Evolutionary conservation across 1,140 invertebrate genomes (phyloP).

Genomic region (Helicoverpa zea): DNA sequence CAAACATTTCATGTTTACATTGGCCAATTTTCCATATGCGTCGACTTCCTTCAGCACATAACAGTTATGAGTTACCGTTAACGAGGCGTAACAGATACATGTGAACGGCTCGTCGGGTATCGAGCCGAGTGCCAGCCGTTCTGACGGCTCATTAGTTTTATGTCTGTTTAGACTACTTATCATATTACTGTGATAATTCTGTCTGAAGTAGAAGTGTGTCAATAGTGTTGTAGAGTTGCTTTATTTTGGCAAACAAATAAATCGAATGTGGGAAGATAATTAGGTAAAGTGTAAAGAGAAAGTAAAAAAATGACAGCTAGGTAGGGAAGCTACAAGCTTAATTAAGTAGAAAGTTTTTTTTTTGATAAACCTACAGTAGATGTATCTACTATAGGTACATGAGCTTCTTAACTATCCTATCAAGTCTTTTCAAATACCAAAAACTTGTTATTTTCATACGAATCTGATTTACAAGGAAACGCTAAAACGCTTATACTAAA

Average conservation of each 20-base stretch:
- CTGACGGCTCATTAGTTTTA: conserved; percentile 10
- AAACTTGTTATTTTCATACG: too few species aligned
- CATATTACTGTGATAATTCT: not conserved
- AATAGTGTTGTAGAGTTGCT: not conserved
- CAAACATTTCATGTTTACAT: not conserved
- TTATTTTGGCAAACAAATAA: not conserved
- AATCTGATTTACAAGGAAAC: too few species aligned
- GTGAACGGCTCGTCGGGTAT: not conserved
- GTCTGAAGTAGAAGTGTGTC: not conserved
- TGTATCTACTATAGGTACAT: too few species aligned
- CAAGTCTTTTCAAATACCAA: too few species aligned
- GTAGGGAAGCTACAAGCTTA: too few species aligned
- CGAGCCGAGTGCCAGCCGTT: not conserved
- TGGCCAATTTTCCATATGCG: conserved; percentile 7
- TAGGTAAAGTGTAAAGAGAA: too few species aligned
- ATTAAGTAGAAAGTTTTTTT: too few species aligned
- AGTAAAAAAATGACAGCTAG: too few species aligned
- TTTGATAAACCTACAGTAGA: too few species aligned
- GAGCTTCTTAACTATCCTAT: too few species aligned
- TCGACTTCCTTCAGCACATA: conserved; percentile 1
- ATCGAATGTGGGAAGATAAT: too few species aligned
- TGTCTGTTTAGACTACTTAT: conserved; percentile 14
- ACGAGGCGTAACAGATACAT: conserved; percentile 9
- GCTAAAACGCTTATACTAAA: too few species aligned
- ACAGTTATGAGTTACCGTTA: not conserved